Conservation (phyloP, 2,113 vertebrate species). For the Rhizomys pruinosus region DNA sequence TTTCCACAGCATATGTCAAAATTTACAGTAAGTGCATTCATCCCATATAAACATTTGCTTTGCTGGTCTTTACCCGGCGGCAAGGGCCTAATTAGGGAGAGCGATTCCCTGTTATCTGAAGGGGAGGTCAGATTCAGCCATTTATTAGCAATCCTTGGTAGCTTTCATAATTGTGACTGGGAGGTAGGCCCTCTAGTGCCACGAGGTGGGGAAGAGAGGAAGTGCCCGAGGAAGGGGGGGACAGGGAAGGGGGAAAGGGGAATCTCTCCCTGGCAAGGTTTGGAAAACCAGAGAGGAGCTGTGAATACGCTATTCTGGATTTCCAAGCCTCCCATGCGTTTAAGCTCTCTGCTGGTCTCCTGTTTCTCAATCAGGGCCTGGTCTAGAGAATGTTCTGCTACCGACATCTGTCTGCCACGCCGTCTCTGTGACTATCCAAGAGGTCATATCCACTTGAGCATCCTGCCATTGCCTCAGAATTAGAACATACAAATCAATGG, state of each 20-base stretch:
- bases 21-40: slow-evolving; percentile 84
- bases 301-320: neutral
- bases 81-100: slow-evolving; percentile 84
- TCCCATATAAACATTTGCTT: slow-evolving; percentile 84
- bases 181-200: slow-evolving; percentile 74
- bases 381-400: neutral
- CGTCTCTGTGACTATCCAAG: neutral
- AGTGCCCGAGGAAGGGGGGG: too few species aligned
- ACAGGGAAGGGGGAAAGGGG: slow-evolving; percentile 59
- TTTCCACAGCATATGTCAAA: slow-evolving; percentile 84
- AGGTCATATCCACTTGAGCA: neutral
- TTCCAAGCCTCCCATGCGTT: neutral
- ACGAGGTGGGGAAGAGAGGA: slow-evolving; percentile 65
- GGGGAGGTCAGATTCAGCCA: slow-evolving; percentile 83
- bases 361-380: neutral
- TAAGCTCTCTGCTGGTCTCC: neutral
- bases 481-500: neutral
- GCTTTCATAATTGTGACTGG: slow-evolving; percentile 72
- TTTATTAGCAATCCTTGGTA: slow-evolving; percentile 80
- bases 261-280: slow-evolving; percentile 48
- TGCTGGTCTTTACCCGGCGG: slow-evolving; percentile 79
- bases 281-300: neutral
- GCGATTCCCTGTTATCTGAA: slow-evolving; percentile 77
- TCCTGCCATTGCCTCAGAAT: neutral
- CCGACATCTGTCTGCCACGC: neutral